Percentiles rank a stretch among this genome's conserved stretches.
phyloP scores from a whole-genome alignment of 2,797 vertebrate species.

The Enteromius mattozi region DNA sequence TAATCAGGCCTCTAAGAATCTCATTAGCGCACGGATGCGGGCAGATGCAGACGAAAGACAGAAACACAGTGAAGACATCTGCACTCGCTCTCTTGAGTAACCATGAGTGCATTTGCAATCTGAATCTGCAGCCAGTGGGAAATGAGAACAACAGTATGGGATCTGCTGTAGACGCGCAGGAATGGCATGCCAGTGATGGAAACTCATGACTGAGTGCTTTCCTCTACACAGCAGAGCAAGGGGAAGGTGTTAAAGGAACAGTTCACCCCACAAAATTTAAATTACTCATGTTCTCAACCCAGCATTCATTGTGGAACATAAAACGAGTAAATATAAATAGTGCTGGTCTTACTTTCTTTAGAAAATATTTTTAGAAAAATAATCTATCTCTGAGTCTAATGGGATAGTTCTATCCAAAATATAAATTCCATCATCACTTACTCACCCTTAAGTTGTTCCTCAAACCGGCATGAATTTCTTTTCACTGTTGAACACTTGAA shows the following conservation, averaged over 20 bases:
- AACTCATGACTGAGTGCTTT: conserved; percentile 36
- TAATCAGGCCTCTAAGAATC: conserved; percentile 54
- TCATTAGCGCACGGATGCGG: conserved; percentile 55
- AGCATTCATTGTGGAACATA: neutral
- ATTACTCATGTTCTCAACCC: neutral
- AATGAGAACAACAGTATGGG: conserved; percentile 52
- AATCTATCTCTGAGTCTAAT: neutral
- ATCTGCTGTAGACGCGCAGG: conserved; percentile 37
- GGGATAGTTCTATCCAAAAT: neutral
- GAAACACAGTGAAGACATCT: conserved; percentile 59
- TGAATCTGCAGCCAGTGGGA: conserved; percentile 56
- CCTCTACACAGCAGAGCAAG: conserved; percentile 23
- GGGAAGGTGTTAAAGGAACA: neutral
- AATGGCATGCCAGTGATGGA: conserved; percentile 35
- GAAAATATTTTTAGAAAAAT: neutral
- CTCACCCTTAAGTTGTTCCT: neutral
- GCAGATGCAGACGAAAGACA: conserved; percentile 50
- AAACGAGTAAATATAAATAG: neutral
- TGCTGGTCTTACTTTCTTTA: neutral
- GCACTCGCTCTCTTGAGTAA: conserved; percentile 55
- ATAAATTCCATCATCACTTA: neutral
- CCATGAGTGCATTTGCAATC: conserved; percentile 63
- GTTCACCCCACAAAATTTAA: neutral
- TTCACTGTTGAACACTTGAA: neutral
- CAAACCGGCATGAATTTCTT: neutral